phyloP scores from a whole-genome alignment of 2,888 invertebrate genomes.

The Apamea epomidion region DNA sequence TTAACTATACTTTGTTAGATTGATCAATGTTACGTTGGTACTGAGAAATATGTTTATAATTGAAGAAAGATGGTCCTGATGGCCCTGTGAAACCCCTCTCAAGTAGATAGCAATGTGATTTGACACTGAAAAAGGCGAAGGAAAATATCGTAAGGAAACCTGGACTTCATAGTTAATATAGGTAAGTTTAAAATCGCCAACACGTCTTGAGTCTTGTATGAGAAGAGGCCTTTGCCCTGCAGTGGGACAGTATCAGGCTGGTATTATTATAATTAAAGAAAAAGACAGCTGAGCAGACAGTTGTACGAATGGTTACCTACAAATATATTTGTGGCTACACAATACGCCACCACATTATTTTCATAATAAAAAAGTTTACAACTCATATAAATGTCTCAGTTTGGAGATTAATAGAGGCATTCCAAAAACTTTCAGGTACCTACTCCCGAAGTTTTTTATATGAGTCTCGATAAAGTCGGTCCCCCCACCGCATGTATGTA shows the following conservation, averaged over 20 bases:
- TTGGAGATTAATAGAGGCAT: conserved; percentile 56
- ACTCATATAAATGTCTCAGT: conserved; percentile 58
- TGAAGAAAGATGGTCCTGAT: neutral
- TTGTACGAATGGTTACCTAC: conserved; percentile 7
- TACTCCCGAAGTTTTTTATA: conserved; percentile 44
- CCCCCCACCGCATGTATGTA: neutral
- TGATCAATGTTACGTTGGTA: neutral
- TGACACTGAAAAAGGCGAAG: neutral
- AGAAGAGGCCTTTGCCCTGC: neutral
- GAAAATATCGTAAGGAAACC: neutral
- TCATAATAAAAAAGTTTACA: conserved; percentile 50
- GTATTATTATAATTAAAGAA: neutral
- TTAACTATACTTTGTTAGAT: neutral
- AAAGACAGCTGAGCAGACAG: neutral
- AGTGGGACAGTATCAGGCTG: neutral
- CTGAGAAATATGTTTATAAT: neutral
- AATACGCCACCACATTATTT: conserved; percentile 32
- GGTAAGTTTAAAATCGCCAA: neutral
- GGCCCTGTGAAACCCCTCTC: neutral
- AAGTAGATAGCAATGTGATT: neutral
- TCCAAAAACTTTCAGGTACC: conserved; percentile 48
- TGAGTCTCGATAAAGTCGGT: conserved; percentile 20
- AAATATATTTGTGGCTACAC: conserved; percentile 31
- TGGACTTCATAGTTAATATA: neutral
- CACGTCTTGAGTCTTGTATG: neutral